Evolutionary conservation across 2,888 invertebrate genomes (phyloP), one percentile per base, ranked within the genome.

Genomic region (Prenolepis imparis): DNA sequence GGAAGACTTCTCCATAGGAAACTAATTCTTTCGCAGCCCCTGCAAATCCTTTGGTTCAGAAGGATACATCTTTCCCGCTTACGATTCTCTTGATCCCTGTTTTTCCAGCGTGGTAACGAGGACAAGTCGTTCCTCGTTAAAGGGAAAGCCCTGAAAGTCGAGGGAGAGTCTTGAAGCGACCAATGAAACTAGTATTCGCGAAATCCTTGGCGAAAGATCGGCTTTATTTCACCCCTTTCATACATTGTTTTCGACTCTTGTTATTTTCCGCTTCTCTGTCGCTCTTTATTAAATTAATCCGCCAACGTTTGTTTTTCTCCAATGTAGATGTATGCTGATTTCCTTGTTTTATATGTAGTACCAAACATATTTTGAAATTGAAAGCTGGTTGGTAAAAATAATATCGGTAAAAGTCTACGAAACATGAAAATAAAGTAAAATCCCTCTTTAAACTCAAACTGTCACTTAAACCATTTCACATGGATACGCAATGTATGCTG

Each of bases 71-170:
- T 81, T 84, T 78, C 84, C 61, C 83, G 59, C 74, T 84, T 82
- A 70, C 72, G 84, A 72, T 84, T 87, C 82, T 78, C 83, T 85
- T 88, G 88, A 90, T 87, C 87, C 86, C 84, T 88, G 84, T 87
- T 88, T 89, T 85, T 82, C 52, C 77, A 84, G 81, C 86, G 84
- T 82, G 84, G 87, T 91, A 91, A 91, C 91, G 90, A 91, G 90
- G 88, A 90, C 90, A 91, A 91, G 91, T 91, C 90, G 89, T 88
- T 89, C 74, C 88, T 86, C 90, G 89, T 91, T 91, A 91, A 88
- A 84, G 85, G 86, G 83, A 84, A 88, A 89, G 85, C 85, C 84
- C 66, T 52, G 55, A 32, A 82, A 86, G 82, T 77, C 61, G 84
- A 82, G 75, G 78, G 80, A n/a, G 28, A 28, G 67, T 57, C 64